Conservation (phyloP, 2,888 invertebrate genomes). For the Pecten maximus region DNA sequence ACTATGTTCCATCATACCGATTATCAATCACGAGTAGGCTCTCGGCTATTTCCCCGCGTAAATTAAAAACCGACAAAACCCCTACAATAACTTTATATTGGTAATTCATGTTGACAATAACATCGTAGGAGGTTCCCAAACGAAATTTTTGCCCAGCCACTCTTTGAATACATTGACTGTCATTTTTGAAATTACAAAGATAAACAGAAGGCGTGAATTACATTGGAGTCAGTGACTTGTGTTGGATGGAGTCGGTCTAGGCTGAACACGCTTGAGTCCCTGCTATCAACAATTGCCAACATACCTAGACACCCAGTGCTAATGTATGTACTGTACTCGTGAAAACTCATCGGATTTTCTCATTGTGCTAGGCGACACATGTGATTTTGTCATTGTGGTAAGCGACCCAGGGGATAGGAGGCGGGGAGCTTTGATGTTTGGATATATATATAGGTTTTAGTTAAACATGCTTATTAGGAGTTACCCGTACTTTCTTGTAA, state of each 20-base stretch:
- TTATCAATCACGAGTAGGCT: background rate
- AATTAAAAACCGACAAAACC: background rate
- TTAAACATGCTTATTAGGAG: background rate
- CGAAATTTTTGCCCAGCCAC: background rate
- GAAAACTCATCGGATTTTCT: conserved; percentile 10
- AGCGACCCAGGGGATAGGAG: background rate
- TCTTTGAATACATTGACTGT: conserved; percentile 15
- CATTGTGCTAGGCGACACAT: conserved; percentile 22
- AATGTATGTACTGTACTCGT: conserved; percentile 30
- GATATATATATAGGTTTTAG: background rate
- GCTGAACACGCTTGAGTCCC: background rate
- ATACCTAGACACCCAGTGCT: background rate
- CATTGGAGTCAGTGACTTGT: background rate
- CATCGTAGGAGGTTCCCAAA: background rate
- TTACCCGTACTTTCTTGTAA: background rate
- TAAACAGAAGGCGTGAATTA: background rate
- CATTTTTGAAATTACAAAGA: background rate
- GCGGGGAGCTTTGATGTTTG: background rate
- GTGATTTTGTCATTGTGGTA: conserved; percentile 24
- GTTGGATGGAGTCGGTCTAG: background rate
- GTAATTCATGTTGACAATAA: background rate
- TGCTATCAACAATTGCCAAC: background rate
- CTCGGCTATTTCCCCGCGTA: background rate
- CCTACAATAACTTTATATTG: background rate
- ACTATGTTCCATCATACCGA: no score